A percentile compares a stretch with the other conserved stretches of the same genome.
phyloP scores from a whole-genome alignment of 2,113 vertebrate species.

The Empidonax traillii region DNA sequence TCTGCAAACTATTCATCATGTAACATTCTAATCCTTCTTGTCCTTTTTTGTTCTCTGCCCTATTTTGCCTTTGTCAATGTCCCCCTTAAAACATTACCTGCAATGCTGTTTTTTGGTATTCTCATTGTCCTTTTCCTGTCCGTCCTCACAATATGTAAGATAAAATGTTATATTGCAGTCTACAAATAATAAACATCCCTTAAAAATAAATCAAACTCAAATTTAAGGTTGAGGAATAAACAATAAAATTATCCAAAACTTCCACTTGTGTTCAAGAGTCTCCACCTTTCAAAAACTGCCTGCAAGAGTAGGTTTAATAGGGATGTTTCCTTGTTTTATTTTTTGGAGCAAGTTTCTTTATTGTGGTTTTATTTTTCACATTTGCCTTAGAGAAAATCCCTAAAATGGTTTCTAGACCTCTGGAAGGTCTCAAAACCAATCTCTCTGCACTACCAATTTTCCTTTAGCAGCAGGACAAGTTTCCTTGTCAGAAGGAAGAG shows the following conservation, averaged over 20 bases:
- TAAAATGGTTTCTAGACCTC: background rate
- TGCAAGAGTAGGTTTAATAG: background rate
- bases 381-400: conserved; percentile 11
- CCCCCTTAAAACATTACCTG: background rate
- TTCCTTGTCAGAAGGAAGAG: conserved; percentile 27
- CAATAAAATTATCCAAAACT: background rate
- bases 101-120: background rate
- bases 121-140: background rate
- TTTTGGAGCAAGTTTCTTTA: background rate
- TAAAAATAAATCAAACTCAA: background rate
- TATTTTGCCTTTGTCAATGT: background rate
- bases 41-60: background rate
- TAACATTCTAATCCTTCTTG: background rate
- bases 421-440: conserved; percentile 22
- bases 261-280: background rate
- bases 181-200: background rate
- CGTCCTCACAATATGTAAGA: background rate
- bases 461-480: conserved; percentile 43
- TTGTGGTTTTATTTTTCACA: background rate
- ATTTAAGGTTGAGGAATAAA: background rate
- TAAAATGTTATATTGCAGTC: background rate
- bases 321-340: background rate
- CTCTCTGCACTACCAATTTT: conserved; percentile 21
- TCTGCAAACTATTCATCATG: background rate
- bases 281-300: background rate